These are phyloP conservation scores for Telenomus remus DNA, from an alignment of 1,140 invertebrate species.

Conservation along the genomic window DNA sequence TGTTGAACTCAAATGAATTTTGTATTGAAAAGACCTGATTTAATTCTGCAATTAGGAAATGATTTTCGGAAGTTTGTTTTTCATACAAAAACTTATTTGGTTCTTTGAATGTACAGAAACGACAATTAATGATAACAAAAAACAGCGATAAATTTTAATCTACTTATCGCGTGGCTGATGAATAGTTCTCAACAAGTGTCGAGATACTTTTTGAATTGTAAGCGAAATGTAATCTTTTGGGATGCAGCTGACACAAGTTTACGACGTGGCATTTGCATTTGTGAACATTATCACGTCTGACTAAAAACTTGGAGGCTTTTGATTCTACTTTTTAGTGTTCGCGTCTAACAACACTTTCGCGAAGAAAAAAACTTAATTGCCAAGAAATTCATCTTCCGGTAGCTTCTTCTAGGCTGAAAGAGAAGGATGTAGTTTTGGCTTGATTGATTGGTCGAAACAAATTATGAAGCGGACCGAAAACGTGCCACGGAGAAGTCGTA, in stretches of 20 bases:
- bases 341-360: neutral
- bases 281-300: constrained; percentile 13
- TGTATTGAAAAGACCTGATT: too few relatives aligned
- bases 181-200: constrained; percentile 2
- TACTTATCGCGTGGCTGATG: neutral
- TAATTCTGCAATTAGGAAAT: too few relatives aligned
- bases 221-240: constrained; percentile 10
- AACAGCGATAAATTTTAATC: neutral
- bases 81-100: too few relatives aligned
- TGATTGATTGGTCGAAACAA: constrained; percentile 16
- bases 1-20: too few relatives aligned
- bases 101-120: too few relatives aligned
- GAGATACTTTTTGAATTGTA: constrained; percentile 9
- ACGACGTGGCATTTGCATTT: constrained; percentile 17
- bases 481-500: constrained; percentile 5
- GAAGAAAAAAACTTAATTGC: neutral
- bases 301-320: constrained; percentile 1
- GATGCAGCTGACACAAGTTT: constrained; percentile 9
- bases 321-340: constrained; percentile 4
- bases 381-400: neutral
- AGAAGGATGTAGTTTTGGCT: neutral
- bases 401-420: neutral
- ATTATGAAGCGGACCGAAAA: constrained; percentile 12
- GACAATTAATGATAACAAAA: too few relatives aligned
- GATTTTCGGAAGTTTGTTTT: too few relatives aligned